Evolutionary conservation across 2,888 invertebrate genomes (phyloP), one percentile per base, ranked within the genome.

Genomic region (Dryomyza anilis): DNA sequence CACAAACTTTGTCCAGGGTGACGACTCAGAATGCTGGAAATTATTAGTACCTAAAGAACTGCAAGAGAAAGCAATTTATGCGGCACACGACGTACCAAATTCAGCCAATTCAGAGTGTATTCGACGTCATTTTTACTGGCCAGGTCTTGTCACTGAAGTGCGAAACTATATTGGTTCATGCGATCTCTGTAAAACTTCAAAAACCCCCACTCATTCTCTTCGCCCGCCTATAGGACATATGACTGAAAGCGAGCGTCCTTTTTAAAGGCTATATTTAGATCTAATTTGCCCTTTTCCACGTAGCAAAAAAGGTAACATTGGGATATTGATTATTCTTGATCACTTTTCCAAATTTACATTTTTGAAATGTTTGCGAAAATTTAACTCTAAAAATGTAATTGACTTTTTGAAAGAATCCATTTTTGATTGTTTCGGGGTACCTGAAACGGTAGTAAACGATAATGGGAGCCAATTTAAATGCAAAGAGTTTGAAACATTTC

Each of bases 81-180:
- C 46, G 3, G 58, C 57, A 19, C 63, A 68, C 27, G 48, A 46
- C 25, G 29, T n/a, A 5, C 39, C 62, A 30, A n/a, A 10, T 6
- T 55, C 68, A 1, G 65, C 62, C 5, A 66, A 70, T 27, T 59
- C 67, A n/a, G 36, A 36, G n/a, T n/a, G 36, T 14, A 6, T 36
- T 3, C 2, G 36, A 3, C 36, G 6, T 14, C 36, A 36, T 6
- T 36, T 36, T 36, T 36, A 36, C 36, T 36, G 36, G 36, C 36
- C 36, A 36, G 6, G 36, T 36, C 12, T 36, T 12, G 3, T 2
- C 14, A 6, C 6, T 14, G 2, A 36, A 14, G 36, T 36, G 36
- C 36, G 33, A 33, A 36, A 36, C 6, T 36, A 36, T 36, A 6
- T 36, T 3, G 36, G 36, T 14, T 2, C 36, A 3, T 36, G 36